Conservation (phyloP, 2,113 vertebrate species). For the Hassar affinis region DNA sequence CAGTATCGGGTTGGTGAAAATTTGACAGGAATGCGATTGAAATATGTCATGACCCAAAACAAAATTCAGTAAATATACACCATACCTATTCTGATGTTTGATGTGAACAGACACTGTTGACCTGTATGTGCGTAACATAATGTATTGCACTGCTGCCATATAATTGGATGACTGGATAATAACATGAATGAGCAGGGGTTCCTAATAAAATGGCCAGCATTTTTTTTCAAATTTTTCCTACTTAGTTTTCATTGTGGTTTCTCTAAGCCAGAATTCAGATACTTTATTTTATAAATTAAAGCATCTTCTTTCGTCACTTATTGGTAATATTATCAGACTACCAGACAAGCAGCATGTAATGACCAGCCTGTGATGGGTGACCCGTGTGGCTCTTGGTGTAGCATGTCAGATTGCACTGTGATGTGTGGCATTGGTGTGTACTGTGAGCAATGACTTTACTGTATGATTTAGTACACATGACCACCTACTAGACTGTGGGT, state of each 20-base stretch:
- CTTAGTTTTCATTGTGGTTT: neutral
- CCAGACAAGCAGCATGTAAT: neutral
- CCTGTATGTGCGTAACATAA: neutral
- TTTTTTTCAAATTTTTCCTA: neutral
- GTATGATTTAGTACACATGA: neutral
- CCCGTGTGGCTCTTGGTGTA: neutral
- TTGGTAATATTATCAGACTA: neutral
- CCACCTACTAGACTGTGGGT: neutral
- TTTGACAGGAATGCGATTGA: neutral
- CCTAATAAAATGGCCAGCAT: neutral
- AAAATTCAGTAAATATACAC: neutral
- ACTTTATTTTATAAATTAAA: neutral
- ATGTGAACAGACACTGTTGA: neutral
- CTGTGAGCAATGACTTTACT: neutral
- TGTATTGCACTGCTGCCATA: neutral
- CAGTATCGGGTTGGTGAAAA: neutral
- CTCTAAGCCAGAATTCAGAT: neutral
- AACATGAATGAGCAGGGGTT: neutral
- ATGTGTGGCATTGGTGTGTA: neutral
- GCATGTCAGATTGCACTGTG: slow-evolving; percentile 13
- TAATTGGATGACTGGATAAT: neutral
- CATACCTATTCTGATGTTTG: neutral
- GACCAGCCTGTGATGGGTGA: neutral
- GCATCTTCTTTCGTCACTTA: neutral
- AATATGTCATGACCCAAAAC: neutral